Conservation (phyloP, 2,888 invertebrate species). For the Diarsia brunnea region DNA sequence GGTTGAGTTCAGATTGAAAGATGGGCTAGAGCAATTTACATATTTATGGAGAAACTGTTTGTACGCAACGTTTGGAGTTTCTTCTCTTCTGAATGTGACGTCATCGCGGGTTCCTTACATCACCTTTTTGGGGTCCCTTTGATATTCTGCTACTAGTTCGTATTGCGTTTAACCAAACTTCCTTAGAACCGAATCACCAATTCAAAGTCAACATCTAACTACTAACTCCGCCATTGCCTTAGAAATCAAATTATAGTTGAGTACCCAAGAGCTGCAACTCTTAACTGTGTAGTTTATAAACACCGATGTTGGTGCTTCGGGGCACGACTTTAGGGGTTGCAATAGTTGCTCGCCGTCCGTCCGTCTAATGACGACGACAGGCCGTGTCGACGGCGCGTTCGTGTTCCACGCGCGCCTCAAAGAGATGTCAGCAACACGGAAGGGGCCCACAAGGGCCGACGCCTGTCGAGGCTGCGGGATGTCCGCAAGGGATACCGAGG, state of each 20-base stretch:
- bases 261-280: conserved; percentile 32
- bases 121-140: conserved; percentile 19
- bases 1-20: conserved; percentile 19
- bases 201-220: conserved; percentile 8
- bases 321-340: conserved; percentile 28
- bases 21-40: conserved; percentile 36
- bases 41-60: conserved; percentile 44
- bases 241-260: conserved; percentile 22
- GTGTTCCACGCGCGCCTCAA: too few species aligned
- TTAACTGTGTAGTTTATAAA: conserved; percentile 26
- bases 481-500: too few species aligned
- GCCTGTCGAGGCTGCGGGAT: too few species aligned
- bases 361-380: too few species aligned
- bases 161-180: not conserved
- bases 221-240: not conserved
- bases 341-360: too few species aligned
- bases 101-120: conserved; percentile 12
- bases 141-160: not conserved
- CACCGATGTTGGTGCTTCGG: not conserved
- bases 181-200: not conserved
- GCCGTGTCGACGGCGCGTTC: too few species aligned
- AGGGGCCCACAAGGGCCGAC: too few species aligned
- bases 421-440: too few species aligned
- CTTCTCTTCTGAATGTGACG: conserved; percentile 31
- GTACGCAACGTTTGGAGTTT: conserved; percentile 23